phyloP scores from a whole-genome alignment of 2,113 vertebrate species.

The Cettia cetti region DNA sequence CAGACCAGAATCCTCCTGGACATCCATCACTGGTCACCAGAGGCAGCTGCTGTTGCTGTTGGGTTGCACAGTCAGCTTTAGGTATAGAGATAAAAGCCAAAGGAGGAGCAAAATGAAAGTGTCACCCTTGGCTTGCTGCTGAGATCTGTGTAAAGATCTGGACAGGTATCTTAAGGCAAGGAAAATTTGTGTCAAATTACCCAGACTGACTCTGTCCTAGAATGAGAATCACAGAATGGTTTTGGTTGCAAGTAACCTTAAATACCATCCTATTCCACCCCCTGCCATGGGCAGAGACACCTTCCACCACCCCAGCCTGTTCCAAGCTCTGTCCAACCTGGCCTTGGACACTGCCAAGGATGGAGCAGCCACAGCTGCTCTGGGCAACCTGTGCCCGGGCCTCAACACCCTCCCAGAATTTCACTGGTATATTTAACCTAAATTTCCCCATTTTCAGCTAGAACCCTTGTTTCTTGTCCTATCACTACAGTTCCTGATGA shows the following conservation, averaged over 20 bases:
- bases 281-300: neutral
- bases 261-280: neutral
- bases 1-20: neutral
- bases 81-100: neutral
- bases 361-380: neutral
- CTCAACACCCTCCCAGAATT: no score
- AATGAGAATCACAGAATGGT: neutral
- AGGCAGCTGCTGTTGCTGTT: neutral
- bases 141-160: neutral
- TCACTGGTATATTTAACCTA: no score
- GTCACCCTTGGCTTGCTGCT: neutral
- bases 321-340: accelerated
- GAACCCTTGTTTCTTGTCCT: neutral
- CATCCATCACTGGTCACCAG: neutral
- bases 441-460: neutral
- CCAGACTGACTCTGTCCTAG: neutral
- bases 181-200: neutral
- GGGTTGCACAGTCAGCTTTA: neutral
- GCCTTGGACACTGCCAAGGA: neutral
- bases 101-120: neutral
- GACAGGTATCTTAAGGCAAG: neutral
- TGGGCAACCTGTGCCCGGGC: neutral
- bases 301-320: accelerated
- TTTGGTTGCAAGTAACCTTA: neutral
- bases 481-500: neutral